A percentile compares a stretch with the other conserved stretches of the same genome.
phyloP scores from a whole-genome alignment of 2,888 invertebrate species.

The Chesias legatella region DNA sequence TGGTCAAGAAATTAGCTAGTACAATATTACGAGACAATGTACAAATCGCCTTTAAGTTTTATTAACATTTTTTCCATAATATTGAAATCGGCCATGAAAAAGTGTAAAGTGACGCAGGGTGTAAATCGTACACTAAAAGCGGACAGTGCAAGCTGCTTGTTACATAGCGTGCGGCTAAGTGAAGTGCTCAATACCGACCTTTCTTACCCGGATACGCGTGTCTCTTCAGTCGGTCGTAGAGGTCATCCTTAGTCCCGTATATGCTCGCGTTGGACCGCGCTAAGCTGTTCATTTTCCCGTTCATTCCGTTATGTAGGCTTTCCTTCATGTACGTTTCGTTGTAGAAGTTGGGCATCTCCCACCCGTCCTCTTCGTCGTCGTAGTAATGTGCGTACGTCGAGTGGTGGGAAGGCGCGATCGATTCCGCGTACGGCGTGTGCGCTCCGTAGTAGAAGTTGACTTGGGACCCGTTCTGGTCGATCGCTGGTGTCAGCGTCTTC shows the following conservation, averaged over 20 bases:
- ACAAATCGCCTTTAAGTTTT: too few species aligned
- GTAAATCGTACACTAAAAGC: conserved; percentile 21
- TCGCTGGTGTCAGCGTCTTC: conserved; percentile 92
- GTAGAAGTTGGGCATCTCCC: conserved; percentile 99
- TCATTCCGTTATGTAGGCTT: conserved; percentile 91
- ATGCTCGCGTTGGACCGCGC: conserved; percentile 96
- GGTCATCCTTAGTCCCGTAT: conserved; percentile 96
- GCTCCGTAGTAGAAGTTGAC: conserved; percentile 98
- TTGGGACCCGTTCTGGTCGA: conserved; percentile 95
- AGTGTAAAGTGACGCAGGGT: not conserved
- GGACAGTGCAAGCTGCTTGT: conserved; percentile 39
- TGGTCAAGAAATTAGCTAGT: too few species aligned
- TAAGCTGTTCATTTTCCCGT: conserved; percentile 94
- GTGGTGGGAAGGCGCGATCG: conserved; percentile 96
- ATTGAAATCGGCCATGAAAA: not conserved
- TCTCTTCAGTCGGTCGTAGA: conserved; percentile 96
- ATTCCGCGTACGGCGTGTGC: conserved; percentile 96
- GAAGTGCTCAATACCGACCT: conserved; percentile 85
- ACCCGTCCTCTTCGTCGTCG: conserved; percentile 97
- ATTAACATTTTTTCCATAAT: not conserved
- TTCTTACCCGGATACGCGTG: conserved; percentile 96
- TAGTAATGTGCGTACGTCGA: conserved; percentile 97
- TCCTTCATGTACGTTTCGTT: conserved; percentile 98
- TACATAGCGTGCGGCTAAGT: conserved; percentile 55
- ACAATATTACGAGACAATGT: too few species aligned